phyloP scores from a whole-genome alignment of 2,888 invertebrate genomes.

The Andrena hattorfiana region DNA sequence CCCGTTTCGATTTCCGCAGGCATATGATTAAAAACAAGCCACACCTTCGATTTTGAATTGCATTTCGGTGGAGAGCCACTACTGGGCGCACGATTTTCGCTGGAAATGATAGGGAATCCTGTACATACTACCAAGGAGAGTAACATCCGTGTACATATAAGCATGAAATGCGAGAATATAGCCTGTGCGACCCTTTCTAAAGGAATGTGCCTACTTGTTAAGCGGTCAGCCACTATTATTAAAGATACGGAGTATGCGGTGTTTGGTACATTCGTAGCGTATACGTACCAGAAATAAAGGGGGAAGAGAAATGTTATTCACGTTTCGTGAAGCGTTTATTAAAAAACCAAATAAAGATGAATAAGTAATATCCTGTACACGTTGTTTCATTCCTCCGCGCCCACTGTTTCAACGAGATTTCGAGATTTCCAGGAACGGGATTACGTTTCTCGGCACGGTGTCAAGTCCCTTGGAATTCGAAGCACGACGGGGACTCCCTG shows the following conservation, averaged over 20 bases:
- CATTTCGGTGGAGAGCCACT: neutral
- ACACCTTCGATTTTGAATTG: conserved; percentile 86
- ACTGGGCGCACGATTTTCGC: conserved; percentile 28
- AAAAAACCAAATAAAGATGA: conserved; percentile 54
- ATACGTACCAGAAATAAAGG: conserved; percentile 33
- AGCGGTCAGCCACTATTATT: conserved; percentile 29
- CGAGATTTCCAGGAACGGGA: conserved; percentile 5
- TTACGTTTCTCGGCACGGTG: conserved; percentile 62
- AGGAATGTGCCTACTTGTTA: conserved; percentile 62
- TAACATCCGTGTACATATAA: conserved; percentile 60
- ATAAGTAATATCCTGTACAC: conserved; percentile 29
- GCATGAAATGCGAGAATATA: conserved; percentile 14
- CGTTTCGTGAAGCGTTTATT: conserved; percentile 38
- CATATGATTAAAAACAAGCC: conserved; percentile 96
- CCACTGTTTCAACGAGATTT: neutral
- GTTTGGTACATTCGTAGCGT: conserved; percentile 52
- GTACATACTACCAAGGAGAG: conserved; percentile 55
- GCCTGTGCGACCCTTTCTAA: neutral
- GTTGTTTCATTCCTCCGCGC: conserved; percentile 2
- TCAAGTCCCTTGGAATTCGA: conserved; percentile 78
- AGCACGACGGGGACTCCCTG: conserved; percentile 69
- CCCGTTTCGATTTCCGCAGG: conserved; percentile 85
- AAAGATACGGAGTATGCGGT: conserved; percentile 5
- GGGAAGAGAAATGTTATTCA: conserved; percentile 24
- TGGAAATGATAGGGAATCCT: conserved; percentile 24